Evolutionary conservation across 2,888 invertebrate species (phyloP), one percentile per base, ranked within the genome.

Genomic region (Opisthograptis luteolata): DNA sequence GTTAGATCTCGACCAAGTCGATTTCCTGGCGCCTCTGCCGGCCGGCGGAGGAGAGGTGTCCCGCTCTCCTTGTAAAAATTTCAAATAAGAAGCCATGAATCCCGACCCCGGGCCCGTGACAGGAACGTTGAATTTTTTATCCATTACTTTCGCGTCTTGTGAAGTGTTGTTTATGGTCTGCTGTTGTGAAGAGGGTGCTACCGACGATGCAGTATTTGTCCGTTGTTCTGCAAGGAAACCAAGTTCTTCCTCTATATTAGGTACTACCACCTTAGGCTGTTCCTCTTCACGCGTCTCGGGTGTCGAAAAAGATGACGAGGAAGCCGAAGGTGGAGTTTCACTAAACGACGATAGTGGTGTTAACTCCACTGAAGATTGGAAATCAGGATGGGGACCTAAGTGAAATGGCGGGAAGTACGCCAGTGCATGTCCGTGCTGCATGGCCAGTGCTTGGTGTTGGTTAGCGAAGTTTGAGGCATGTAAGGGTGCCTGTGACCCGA

Each of bases 191-290:
- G 91, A 73, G 80, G 87, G 85, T 86, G 85, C 89, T 86, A 87
- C 88, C 84, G 84, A 76, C 64, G 91, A 87, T 70, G 85, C 84
- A 78, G 81, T 85, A 83, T 80, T 89, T 77, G 79, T 86, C 81
- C 82, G 91, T 86, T 84, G 91, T 88, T 93, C 93, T 70, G 94
- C 93, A 81, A 96, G 92, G 87, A 96, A 96, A 82, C 95, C 95
- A 75, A 96, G 92, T 88, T 96, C 96, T 89, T 96, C 96, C 85
- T 96, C 96, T 81, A 96, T 96, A 89, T 96, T 96, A 68, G 96
- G 96, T 74, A 96, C 96, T 71, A 96, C 95, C 70, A 96, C 96
- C 92, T 96, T 96, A 64, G 95, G 95, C 84, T 94, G 94, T 72
- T 93, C 93, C 80, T 94, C 94, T 63, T 93, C 93, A 82, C 92